Percentiles rank a stretch among this genome's conserved stretches.
Conservation (phyloP, 2,888 invertebrate species). For the Holacanthella duospinosa region DNA sequence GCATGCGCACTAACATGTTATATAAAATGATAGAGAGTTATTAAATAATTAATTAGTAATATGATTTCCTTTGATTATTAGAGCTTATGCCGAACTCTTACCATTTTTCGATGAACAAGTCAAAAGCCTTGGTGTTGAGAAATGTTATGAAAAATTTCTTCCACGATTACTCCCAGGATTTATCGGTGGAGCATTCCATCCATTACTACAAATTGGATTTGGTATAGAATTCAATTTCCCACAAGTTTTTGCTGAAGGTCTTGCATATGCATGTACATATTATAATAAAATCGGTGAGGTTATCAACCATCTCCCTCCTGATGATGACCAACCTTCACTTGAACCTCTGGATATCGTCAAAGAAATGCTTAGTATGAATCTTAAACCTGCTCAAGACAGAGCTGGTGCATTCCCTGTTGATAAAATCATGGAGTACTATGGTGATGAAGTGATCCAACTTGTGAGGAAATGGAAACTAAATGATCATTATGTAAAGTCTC, state of each 20-base stretch:
- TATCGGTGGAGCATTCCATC: not conserved
- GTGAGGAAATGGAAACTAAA: not conserved
- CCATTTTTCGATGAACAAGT: not conserved
- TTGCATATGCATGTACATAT: not conserved
- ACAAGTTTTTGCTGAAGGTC: not conserved
- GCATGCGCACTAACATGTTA: no score
- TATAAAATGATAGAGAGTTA: no score
- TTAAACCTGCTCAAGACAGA: not conserved
- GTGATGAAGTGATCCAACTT: not conserved
- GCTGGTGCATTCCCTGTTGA: not conserved
- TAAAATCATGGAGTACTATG: not conserved
- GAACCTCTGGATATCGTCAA: not conserved
- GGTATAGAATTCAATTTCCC: not conserved
- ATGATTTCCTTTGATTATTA: not conserved
- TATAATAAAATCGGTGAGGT: not conserved
- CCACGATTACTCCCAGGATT: not conserved
- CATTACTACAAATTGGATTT: not conserved
- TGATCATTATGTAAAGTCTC: not conserved
- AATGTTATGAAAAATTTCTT: not conserved
- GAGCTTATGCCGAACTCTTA: not conserved
- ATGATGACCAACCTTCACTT: not conserved
- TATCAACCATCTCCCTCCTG: not conserved
- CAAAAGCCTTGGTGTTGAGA: not conserved
- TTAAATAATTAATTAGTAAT: not conserved
- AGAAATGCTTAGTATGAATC: not conserved